These are phyloP conservation scores for Hemistola chrysoprasaria DNA, from an alignment of 2,888 invertebrate species.

Conservation along the genomic window DNA sequence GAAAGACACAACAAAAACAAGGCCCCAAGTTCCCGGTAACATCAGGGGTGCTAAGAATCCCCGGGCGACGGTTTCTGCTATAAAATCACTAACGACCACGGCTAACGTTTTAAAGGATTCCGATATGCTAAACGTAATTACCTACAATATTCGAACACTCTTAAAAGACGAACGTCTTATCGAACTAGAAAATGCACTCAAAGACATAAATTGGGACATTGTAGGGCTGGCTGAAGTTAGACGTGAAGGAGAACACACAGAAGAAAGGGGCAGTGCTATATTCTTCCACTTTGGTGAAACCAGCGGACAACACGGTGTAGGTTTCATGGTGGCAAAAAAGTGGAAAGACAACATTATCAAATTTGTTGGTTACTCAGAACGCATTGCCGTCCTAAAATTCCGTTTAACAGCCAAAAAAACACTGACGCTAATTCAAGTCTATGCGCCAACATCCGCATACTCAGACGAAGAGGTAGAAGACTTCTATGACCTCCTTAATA, in stretches of 20 bases:
- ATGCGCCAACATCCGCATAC: slow-evolving; percentile 9
- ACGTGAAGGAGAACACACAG: slow-evolving; percentile 2
- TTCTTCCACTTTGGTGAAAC: slow-evolving; percentile 7
- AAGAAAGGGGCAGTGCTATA: slow-evolving; percentile 1
- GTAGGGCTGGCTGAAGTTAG: slow-evolving; percentile 8
- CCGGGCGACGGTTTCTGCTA: no score
- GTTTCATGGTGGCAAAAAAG: slow-evolving; percentile 15
- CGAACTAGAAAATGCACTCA: slow-evolving; percentile 1
- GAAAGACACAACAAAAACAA: no score
- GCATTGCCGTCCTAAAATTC: no score
- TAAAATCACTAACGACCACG: no score
- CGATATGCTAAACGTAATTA: no score
- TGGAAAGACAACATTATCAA: slow-evolving; percentile 16
- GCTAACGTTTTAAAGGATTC: no score
- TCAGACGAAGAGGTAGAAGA: no score
- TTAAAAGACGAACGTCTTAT: slow-evolving; percentile 5
- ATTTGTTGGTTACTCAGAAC: slow-evolving; percentile 9
- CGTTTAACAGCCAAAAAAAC: background rate
- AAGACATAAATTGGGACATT: slow-evolving; percentile 4
- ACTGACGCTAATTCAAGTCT: slow-evolving; percentile 10
- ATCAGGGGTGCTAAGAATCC: no score
- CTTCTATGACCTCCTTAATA: no score
- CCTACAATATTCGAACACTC: background rate
- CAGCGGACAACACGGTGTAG: slow-evolving; percentile 12
- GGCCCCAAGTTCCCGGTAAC: no score